Base-by-base conservation (phyloP, 2,888 invertebrate species). In the Aspidapion aeneum region DNA sequence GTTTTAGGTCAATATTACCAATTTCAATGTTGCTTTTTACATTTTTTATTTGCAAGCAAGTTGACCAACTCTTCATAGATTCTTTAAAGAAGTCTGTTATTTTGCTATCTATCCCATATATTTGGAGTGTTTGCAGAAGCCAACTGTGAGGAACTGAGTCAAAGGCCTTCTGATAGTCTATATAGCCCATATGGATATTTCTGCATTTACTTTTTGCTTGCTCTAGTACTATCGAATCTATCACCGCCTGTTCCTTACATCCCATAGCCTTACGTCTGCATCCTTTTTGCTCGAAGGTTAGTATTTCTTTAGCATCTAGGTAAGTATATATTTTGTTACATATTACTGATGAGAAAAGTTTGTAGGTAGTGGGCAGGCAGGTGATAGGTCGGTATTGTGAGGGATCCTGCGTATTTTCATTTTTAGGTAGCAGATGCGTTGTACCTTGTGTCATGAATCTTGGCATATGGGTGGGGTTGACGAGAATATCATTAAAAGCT, bases 111-210 rank as follows among this genome's bases (percentile, higher is more conserved):
- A n/a, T n/a, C n/a, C n/a, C n/a, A n/a, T n/a, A n/a, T n/a, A n/a
- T n/a, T n/a, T n/a, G n/a, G n/a, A n/a, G n/a, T n/a, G n/a, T n/a
- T n/a, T n/a, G n/a, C n/a, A n/a, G n/a, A n/a, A n/a, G n/a, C n/a
- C n/a, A n/a, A n/a, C n/a, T n/a, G n/a, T n/a, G n/a, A n/a, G n/a
- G n/a, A n/a, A n/a, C n/a, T n/a, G n/a, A n/a, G n/a, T n/a, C n/a
- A n/a, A n/a, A 59, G 1, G 52, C 59, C 18, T 59, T 54, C 1
- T 22, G 21, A 18, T 52, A 60, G 18, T 54, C 60, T 1, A 60
- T 54, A 20, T 50, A 60, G 5, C 18, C 54, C 18, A 51, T 60
- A 1, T 49, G 9, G 1, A 60, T 1, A 22, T 60, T 60, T 54
- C 60, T 18, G 1, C 35, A 18, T 19, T 5, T 18, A 16, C 2